Conservation (phyloP, 1,140 invertebrate species). For the Spodoptera litura region DNA sequence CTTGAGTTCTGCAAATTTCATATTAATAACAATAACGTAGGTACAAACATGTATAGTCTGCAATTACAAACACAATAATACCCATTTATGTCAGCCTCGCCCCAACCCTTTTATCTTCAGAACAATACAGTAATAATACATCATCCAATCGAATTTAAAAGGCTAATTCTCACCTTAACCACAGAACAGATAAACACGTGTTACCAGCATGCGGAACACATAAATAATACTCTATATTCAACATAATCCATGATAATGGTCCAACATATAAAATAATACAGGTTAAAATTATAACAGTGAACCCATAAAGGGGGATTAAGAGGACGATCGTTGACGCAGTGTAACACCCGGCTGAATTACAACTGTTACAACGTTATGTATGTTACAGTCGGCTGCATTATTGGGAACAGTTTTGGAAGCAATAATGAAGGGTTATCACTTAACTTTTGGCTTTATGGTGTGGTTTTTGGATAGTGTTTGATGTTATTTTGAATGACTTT, state of each 20-base stretch:
- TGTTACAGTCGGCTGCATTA: conserved; percentile 40
- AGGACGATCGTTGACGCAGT: conserved; percentile 62
- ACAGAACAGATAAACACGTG: conserved; percentile 51
- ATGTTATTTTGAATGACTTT: too few species aligned
- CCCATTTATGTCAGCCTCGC: too few species aligned
- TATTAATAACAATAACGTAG: too few species aligned
- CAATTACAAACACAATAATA: neutral
- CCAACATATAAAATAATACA: conserved; percentile 66
- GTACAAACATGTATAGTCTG: too few species aligned
- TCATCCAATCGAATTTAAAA: conserved; percentile 28
- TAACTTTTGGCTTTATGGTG: conserved; percentile 1
- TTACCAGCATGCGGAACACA: conserved; percentile 54
- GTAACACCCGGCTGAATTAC: conserved; percentile 62
- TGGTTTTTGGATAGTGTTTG: neutral
- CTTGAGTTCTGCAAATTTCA: too few species aligned
- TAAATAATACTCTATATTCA: conserved; percentile 60
- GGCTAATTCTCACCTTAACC: conserved; percentile 37
- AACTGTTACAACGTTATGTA: conserved; percentile 37
- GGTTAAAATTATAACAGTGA: conserved; percentile 68
- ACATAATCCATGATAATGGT: conserved; percentile 62
- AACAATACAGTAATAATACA: neutral
- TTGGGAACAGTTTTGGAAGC: conserved; percentile 45
- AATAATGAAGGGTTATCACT: conserved; percentile 43
- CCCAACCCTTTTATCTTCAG: neutral
- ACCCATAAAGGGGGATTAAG: conserved; percentile 67